A percentile compares a stretch with the other conserved stretches of the same genome.
Evolutionary conservation across 2,113 vertebrate species (phyloP).

Genomic region (Odontesthes bonariensis): DNA sequence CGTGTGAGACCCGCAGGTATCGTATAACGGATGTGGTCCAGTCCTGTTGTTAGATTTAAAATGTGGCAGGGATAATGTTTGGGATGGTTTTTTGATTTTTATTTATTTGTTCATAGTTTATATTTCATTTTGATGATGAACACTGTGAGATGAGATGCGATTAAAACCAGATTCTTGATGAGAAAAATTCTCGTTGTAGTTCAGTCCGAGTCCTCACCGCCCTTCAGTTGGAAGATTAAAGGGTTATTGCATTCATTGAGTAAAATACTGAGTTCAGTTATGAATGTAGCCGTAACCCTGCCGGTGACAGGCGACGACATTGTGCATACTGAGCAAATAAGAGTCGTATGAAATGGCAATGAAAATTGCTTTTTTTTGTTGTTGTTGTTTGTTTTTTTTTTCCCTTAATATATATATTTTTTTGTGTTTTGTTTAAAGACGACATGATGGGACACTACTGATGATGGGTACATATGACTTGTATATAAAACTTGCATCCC

Average conservation of each 20-base stretch:
- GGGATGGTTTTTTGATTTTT: conserved; percentile 56
- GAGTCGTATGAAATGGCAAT: conserved; percentile 59
- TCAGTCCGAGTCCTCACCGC: conserved; percentile 36
- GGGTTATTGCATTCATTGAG: conserved; percentile 38
- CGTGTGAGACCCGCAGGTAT: conserved; percentile 49
- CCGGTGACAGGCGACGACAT: conserved; percentile 23
- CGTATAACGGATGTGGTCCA: conserved; percentile 43
- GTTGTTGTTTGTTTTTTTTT: conserved; percentile 60
- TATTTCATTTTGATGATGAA: conserved; percentile 71
- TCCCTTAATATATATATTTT: conserved; percentile 27
- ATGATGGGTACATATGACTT: conserved; percentile 77
- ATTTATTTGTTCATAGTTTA: conserved; percentile 73
- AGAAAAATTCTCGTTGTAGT: conserved; percentile 30
- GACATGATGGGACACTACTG: conserved; percentile 74
- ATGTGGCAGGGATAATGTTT: conserved; percentile 66
- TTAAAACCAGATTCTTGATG: conserved; percentile 41
- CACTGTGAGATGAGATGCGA: conserved; percentile 75
- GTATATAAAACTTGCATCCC: conserved; percentile 59
- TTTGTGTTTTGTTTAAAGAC: conserved; percentile 57
- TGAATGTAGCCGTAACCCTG: conserved; percentile 44
- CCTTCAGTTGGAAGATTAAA: not conserved
- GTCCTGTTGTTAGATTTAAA: conserved; percentile 57
- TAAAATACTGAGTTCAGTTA: conserved; percentile 12
- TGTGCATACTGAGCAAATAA: conserved; percentile 56
- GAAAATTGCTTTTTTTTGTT: conserved; percentile 57